A percentile compares a stretch with the other conserved stretches of the same genome.
phyloP scores from a whole-genome alignment of 2,113 vertebrate species.

The Dryoscopus gambensis region DNA sequence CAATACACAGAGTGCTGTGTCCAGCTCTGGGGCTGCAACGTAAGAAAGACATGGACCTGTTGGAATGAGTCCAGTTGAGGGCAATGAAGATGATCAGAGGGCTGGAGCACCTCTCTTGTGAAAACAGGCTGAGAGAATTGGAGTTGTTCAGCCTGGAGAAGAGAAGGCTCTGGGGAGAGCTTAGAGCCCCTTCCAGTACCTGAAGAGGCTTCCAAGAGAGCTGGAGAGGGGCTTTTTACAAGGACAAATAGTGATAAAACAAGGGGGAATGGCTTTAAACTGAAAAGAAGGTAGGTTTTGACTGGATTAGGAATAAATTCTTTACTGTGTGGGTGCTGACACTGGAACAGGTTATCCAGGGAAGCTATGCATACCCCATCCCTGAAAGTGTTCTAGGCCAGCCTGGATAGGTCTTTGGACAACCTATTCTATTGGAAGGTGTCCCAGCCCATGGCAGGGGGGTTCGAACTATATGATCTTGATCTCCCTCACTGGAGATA shows the following conservation, averaged over 20 bases:
- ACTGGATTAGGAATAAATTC: not conserved
- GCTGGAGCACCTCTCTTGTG: not conserved
- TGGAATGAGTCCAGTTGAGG: not conserved
- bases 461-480: rapidly evolving
- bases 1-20: not conserved
- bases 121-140: not conserved
- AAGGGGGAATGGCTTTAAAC: not conserved
- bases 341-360: not conserved
- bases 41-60: not conserved
- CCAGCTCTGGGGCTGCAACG: not conserved
- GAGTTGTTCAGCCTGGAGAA: not conserved
- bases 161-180: not conserved
- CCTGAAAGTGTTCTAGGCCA: not conserved
- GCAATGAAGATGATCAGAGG: not conserved
- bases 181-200: not conserved
- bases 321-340: not conserved
- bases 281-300: not conserved
- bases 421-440: not conserved
- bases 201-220: not conserved
- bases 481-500: not conserved
- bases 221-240: not conserved
- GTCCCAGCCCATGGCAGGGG: not conserved
- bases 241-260: not conserved
- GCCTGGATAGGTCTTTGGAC: not conserved
- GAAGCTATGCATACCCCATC: not conserved